Percentiles rank a stretch among this genome's conserved stretches.
Conservation (phyloP, 1,140 invertebrate species). For the Cephus cinctus region DNA sequence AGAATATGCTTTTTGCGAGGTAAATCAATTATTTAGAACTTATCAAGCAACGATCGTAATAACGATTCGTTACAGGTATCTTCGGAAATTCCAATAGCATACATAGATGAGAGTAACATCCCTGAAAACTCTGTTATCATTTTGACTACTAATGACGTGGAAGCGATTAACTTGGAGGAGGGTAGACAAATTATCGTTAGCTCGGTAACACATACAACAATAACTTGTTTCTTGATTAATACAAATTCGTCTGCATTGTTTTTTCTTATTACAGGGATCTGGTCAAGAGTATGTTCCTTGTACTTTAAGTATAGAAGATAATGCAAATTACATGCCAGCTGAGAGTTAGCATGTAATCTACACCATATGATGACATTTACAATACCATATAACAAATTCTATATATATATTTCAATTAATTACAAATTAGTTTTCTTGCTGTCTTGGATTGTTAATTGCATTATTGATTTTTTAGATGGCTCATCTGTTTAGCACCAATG, state of each 20-base stretch:
- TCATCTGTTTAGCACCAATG: no score
- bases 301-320: conserved; percentile 31
- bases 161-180: conserved; percentile 41
- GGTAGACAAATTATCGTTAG: conserved; percentile 45
- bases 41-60: not conserved
- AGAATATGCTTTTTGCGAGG: conserved; percentile 35
- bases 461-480: no score
- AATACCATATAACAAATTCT: no score
- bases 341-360: conserved; percentile 34
- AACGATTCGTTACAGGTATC: conserved; percentile 19
- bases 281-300: conserved; percentile 38
- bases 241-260: not conserved
- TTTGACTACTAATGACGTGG: conserved; percentile 45
- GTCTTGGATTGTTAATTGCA: no score
- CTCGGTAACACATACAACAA: conserved; percentile 24
- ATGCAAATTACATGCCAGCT: conserved; percentile 24
- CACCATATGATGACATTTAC: no score
- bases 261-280: conserved; percentile 30
- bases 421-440: no score
- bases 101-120: conserved; percentile 47
- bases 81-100: conserved; percentile 50
- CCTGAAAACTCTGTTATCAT: conserved; percentile 50
- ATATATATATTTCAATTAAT: no score
- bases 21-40: conserved; percentile 15
- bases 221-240: conserved; percentile 7